Evolutionary conservation across 2,113 vertebrate species (phyloP).

Genomic region (Paedocypris sp.): DNA sequence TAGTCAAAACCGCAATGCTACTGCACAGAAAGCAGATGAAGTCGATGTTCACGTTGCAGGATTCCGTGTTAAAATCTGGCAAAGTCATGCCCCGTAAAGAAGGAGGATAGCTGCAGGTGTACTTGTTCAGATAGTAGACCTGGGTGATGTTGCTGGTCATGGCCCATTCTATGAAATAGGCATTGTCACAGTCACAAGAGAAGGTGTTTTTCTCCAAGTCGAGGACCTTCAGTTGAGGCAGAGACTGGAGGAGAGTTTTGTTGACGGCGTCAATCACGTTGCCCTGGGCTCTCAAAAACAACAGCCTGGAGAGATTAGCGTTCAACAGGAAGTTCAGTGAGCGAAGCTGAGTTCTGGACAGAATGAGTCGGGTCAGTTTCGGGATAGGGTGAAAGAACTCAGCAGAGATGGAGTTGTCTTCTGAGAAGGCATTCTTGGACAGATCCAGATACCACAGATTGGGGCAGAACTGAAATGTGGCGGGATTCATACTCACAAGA

Average conservation of each 20-base stretch:
- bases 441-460: slow-evolving; percentile 47
- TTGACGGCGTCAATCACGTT: slow-evolving; percentile 48
- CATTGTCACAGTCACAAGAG: slow-evolving; percentile 55
- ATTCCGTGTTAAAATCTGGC: slow-evolving; percentile 30
- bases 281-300: slow-evolving; percentile 39
- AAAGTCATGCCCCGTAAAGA: slow-evolving; percentile 38
- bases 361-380: slow-evolving; percentile 46
- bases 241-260: slow-evolving; percentile 4
- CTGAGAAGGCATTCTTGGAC: slow-evolving; percentile 44
- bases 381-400: slow-evolving; percentile 44
- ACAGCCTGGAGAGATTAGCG: slow-evolving; percentile 45
- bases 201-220: slow-evolving; percentile 55
- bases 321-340: slow-evolving; percentile 51
- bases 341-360: slow-evolving; percentile 37
- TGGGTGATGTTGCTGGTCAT: slow-evolving; percentile 42
- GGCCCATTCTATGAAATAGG: slow-evolving; percentile 49
- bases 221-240: slow-evolving; percentile 47
- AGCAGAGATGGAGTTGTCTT: slow-evolving; percentile 25
- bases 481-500: slow-evolving; percentile 32
- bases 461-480: slow-evolving; percentile 47
- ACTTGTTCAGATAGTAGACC: slow-evolving; percentile 50
- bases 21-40: slow-evolving; percentile 48
- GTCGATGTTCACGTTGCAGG: slow-evolving; percentile 28
- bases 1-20: slow-evolving; percentile 14
- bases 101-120: slow-evolving; percentile 54